Evolutionary conservation across 2,888 invertebrate genomes (phyloP).

Genomic region (Ditula angustiorana): DNA sequence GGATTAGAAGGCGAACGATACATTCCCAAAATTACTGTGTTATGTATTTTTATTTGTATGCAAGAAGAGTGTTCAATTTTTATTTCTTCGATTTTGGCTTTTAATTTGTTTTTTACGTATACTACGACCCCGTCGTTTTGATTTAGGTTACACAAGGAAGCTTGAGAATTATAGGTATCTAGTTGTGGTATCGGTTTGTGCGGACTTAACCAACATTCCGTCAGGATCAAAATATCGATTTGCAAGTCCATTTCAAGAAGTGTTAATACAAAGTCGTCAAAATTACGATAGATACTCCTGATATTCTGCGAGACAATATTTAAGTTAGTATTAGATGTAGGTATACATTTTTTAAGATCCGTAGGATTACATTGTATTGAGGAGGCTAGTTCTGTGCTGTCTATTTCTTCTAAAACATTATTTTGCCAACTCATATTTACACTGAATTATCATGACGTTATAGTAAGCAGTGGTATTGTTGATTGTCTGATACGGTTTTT

Average conservation of each 20-base stretch:
- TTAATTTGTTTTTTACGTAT: background rate
- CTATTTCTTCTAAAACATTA: background rate
- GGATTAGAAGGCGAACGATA: constrained; percentile 46
- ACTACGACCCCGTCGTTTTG: constrained; percentile 8
- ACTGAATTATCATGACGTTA: too few species aligned
- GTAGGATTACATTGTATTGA: background rate
- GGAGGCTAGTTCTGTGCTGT: background rate
- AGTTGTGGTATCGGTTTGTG: background rate
- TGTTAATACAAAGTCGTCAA: background rate
- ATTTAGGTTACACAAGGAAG: background rate
- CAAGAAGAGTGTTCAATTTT: constrained; percentile 39
- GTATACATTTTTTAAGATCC: background rate
- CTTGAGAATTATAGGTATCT: background rate
- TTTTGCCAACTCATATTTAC: too few species aligned
- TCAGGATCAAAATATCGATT: background rate
- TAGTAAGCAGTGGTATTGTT: too few species aligned
- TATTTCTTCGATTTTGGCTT: constrained; percentile 36
- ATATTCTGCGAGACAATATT: background rate
- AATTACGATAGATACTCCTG: background rate
- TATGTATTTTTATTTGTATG: constrained; percentile 37
- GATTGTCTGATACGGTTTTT: too few species aligned
- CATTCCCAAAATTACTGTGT: constrained; percentile 42
- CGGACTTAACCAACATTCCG: background rate
- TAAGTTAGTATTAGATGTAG: background rate
- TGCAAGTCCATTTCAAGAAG: background rate